Evolutionary conservation across 2,113 vertebrate genomes (phyloP).

Genomic region (Apteryx owenii): DNA sequence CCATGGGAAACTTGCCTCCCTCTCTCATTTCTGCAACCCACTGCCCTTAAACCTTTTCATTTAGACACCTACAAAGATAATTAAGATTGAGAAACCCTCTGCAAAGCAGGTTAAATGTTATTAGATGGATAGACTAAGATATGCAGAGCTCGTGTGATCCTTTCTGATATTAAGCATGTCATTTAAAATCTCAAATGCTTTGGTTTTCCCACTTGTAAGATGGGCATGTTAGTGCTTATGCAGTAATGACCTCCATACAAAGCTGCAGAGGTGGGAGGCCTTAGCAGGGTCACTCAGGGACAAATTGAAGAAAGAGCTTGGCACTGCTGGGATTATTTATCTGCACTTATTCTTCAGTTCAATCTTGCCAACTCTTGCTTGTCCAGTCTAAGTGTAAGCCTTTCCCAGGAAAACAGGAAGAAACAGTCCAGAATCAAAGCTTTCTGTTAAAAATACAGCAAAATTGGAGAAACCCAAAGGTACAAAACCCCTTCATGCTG

Average conservation of each 20-base stretch:
- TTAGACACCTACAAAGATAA: background rate
- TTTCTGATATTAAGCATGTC: background rate
- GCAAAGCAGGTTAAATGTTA: background rate
- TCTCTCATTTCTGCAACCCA: background rate
- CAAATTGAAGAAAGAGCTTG: background rate
- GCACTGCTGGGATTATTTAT: background rate
- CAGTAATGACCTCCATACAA: background rate
- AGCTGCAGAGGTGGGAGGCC: background rate
- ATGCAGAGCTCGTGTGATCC: background rate
- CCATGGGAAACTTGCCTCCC: background rate
- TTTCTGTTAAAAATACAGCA: background rate
- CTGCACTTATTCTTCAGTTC: background rate
- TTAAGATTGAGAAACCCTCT: background rate
- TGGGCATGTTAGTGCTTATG: background rate
- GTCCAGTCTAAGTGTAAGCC: background rate
- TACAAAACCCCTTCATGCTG: background rate
- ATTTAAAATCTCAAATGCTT: accelerated
- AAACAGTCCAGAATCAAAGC: background rate
- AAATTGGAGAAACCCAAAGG: background rate
- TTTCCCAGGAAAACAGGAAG: background rate
- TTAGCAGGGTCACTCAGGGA: accelerated
- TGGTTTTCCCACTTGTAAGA: background rate
- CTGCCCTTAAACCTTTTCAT: conserved; percentile 3
- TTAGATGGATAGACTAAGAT: accelerated
- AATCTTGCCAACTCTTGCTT: background rate